Conservation (phyloP, 2,113 vertebrate genomes). For the Struthio camelus region DNA sequence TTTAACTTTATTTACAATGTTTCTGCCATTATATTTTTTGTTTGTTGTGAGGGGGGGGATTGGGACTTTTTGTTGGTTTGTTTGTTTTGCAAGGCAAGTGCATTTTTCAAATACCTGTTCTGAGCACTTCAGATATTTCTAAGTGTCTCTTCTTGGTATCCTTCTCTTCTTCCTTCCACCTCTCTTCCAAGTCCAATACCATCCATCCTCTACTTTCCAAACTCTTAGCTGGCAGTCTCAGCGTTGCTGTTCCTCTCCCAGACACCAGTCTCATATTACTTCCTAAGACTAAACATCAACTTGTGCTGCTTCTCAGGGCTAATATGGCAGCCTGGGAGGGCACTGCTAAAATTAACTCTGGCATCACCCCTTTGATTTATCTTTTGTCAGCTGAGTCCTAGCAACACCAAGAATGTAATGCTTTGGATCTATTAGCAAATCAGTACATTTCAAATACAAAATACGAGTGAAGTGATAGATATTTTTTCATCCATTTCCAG, state of each 20-base stretch:
- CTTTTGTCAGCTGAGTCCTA: neutral
- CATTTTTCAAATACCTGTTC: slow-evolving; percentile 17
- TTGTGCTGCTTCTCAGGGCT: slow-evolving; percentile 7
- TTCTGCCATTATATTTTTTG: neutral
- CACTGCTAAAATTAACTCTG: slow-evolving; percentile 35
- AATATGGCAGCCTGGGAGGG: neutral
- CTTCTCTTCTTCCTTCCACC: neutral
- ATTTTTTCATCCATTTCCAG: neutral
- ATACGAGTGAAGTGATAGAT: neutral
- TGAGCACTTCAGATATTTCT: neutral
- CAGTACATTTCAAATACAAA: slow-evolving; percentile 5
- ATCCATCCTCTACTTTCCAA: neutral
- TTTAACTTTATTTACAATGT: neutral
- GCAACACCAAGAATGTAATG: neutral
- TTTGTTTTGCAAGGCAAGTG: neutral
- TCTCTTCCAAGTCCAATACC: neutral
- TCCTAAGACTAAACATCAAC: neutral
- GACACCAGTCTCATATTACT: neutral
- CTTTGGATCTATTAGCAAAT: neutral
- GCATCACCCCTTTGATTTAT: slow-evolving; percentile 17
- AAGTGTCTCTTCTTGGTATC: neutral
- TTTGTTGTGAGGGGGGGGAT: neutral
- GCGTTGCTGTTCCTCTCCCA: neutral
- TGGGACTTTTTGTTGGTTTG: neutral
- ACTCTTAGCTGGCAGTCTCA: neutral